Evolutionary conservation across 37 sponge, comb jelly and placozoan genomes (phyloP).

Genomic region (Haliclona indistincta): DNA sequence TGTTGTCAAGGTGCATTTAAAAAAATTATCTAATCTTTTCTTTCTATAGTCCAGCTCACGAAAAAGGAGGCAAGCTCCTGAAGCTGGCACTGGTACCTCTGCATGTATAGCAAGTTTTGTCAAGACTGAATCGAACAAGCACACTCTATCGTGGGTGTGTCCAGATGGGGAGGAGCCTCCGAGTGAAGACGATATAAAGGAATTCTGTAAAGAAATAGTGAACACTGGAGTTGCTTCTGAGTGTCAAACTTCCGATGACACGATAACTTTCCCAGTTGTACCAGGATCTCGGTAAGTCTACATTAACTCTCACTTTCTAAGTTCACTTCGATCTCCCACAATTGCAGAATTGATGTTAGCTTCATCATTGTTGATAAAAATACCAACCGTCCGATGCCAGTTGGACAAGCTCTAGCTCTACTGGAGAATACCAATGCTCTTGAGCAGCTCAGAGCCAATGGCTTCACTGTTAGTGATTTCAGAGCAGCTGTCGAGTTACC

Average conservation of each 20-base stretch:
- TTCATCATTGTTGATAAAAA: constrained; percentile 38
- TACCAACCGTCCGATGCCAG: constrained; percentile 25
- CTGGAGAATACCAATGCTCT: constrained; percentile 5
- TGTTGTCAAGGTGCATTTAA: too few species aligned
- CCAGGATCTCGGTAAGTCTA: not conserved
- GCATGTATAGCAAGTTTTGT: not conserved
- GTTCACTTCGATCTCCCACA: not conserved
- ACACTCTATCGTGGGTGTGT: constrained; percentile 63
- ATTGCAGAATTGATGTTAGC: constrained; percentile 32
- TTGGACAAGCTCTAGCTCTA: constrained; percentile 15
- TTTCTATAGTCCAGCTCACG: not conserved
- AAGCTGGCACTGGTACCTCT: not conserved
- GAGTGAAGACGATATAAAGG: constrained; percentile 1
- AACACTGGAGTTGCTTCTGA: not conserved
- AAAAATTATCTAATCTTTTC: not conserved
- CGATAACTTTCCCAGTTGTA: not conserved
- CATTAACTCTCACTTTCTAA: not conserved
- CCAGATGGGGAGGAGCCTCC: constrained; percentile 61
- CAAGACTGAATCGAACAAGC: too few species aligned
- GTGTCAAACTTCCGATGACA: constrained; percentile 47
- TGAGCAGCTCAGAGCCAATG: constrained; percentile 20
- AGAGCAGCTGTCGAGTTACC: not conserved
- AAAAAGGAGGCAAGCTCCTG: not conserved
- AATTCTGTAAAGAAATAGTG: constrained; percentile 40
- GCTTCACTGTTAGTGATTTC: constrained; percentile 39